Base-by-base conservation (phyloP, 2,797 vertebrate species). In the Peromyscus eremicus region DNA sequence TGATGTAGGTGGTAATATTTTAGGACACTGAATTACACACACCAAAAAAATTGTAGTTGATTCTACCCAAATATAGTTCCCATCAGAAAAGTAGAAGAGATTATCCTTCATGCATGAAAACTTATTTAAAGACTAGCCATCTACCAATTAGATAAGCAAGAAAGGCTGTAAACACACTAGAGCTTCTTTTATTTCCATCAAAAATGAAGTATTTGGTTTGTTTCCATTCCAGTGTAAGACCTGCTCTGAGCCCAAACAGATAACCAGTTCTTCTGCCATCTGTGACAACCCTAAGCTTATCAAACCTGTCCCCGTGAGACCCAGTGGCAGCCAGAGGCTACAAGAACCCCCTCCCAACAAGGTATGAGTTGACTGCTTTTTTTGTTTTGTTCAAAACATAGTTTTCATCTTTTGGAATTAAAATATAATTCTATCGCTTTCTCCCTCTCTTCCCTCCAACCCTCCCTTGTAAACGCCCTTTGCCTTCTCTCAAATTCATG, bases 221-320 rank as follows among this genome's bases (percentile, higher is more conserved):
- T 91, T 97, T 98, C 76, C 93, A 9, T 98, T 98, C 96, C 98
- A 99, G 99, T 99, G 99, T 94, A 99, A 99, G 97, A 98, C 99
- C 2, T 98, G 99, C 91, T 99, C 99, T 25, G 99, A 99, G 98
- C 99, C 99, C 80, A 99, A 99, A 98, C 99, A 99, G 98, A 99
- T 99, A 66, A 99, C 99, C 89, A 99, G 99, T 89, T 99, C 99
- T 52, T 99, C 99, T 82, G 98, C 99, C 94, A 99, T 99, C 87
- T 98, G 98, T 87, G 99, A 98, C 98, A 99, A 99, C 98, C 99
- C 99, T 88, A 99, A 99, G 98, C 98, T 99, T 81, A 99, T 99
- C 98, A 99, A 99, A 97, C 99, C 99, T 8, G 99, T 99, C 93
- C 99, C 99, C 13, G 99, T 99, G 96, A 99, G 99, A 97, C 99